Evolutionary conservation across 2,797 vertebrate genomes (phyloP), one percentile per base, ranked within the genome.

Genomic region (Sebastiscus albofasciatus): DNA sequence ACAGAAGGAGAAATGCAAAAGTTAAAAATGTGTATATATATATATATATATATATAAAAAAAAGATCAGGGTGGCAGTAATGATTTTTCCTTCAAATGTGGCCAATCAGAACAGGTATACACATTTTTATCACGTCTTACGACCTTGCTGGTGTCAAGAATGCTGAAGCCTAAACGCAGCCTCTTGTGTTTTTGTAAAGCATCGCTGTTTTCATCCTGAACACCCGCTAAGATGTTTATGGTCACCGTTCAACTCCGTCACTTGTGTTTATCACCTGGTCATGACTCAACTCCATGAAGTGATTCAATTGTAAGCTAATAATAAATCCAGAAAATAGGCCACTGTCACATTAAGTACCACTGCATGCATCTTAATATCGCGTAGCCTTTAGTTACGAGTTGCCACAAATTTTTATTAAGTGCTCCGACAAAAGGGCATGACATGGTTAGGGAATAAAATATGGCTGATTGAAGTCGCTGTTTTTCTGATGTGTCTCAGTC

Each of bases 291-390:
- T 42, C 58, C 13, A n/a, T 58, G 3, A 79, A 65, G 70, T 34
- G 31, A 83, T 81, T 83, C 29, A 72, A 70, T 89, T 81, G 24
- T 52, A 52, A 80, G 20, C 59, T 31, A 14, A 68, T 59, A 72
- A 85, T 70, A 80, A 75, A 89, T 88, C 58, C 65, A 84, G 60
- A 56, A 77, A 72, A 87, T 62, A 72, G 83, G 14, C 74, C 72
- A 20, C 59, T 82, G 72, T 79, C 82, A 81, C 77, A 80, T 75
- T 67, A 83, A 81, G 72, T 1, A 29, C 58, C 33, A n/a, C 58
- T 58, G 56, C 83, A 67, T 77, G 65, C 72, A 84, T 91, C 76
- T 36, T 87, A 79, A 88, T 78, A 82, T 34, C 5, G 13, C 3
- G 1, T 33, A 67, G 77, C 26, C 67, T 82, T 87, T 80, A 59